Evolutionary conservation across 2,797 vertebrate genomes (phyloP).

Genomic region (Rhabdophis nuchalis): DNA sequence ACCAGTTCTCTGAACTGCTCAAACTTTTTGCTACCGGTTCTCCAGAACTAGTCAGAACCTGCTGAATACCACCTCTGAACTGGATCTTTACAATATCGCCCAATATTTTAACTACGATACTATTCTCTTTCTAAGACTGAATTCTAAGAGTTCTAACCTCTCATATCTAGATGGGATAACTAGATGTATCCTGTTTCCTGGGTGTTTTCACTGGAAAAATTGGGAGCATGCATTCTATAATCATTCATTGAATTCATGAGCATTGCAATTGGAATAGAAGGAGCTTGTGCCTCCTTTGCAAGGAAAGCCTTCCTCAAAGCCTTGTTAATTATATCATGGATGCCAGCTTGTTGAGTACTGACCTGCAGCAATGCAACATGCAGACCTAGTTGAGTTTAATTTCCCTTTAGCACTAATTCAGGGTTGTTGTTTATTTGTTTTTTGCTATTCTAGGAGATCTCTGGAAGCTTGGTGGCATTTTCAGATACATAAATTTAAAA

Average conservation of each 20-base stretch:
- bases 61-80: too few species aligned
- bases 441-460: neutral
- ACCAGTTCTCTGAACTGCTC: too few species aligned
- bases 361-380: neutral
- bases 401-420: neutral
- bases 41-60: too few species aligned
- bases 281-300: neutral
- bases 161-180: neutral
- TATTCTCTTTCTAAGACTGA: neutral
- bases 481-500: conserved; percentile 30
- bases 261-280: neutral
- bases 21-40: too few species aligned
- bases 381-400: neutral
- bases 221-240: neutral
- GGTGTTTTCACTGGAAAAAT: neutral
- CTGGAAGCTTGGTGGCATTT: conserved; percentile 13
- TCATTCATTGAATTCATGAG: neutral
- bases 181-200: neutral
- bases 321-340: neutral
- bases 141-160: neutral
- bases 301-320: neutral
- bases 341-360: neutral
- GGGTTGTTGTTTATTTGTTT: neutral
- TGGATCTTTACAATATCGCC: neutral
- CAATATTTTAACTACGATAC: neutral